phyloP scores from a whole-genome alignment of 1,140 invertebrate species.

The Drosophila kikkawai region DNA sequence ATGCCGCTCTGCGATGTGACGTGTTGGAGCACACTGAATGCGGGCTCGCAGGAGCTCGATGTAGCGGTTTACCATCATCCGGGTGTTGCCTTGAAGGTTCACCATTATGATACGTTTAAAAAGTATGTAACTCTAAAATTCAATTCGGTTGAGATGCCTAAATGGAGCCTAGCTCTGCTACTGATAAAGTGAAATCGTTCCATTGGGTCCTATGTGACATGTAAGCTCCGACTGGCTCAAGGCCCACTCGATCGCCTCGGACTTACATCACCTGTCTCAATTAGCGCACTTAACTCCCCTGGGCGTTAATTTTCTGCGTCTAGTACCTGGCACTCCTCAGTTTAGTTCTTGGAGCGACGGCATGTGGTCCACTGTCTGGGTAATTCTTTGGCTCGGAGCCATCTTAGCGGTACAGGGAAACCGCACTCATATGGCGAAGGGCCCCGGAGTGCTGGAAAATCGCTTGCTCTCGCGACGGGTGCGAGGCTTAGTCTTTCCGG shows the following conservation, averaged over 20 bases:
- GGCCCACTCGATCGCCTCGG: slow-evolving; percentile 36
- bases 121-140: not conserved
- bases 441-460: not conserved
- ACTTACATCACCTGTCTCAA: slow-evolving; percentile 15
- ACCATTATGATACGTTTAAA: slow-evolving; percentile 32
- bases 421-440: slow-evolving; percentile 2
- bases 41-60: slow-evolving; percentile 43
- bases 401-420: not conserved
- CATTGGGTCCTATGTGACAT: slow-evolving; percentile 11
- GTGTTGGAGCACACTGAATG: slow-evolving; percentile 35
- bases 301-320: slow-evolving; percentile 27
- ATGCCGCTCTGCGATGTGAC: slow-evolving; percentile 34
- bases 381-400: slow-evolving; percentile 8
- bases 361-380: slow-evolving; percentile 33
- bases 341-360: slow-evolving; percentile 27
- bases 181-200: not conserved
- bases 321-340: slow-evolving; percentile 25
- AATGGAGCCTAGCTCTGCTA: slow-evolving; percentile 25
- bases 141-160: slow-evolving; percentile 24
- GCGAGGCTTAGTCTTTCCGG: slow-evolving; percentile 59
- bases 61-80: slow-evolving; percentile 47
- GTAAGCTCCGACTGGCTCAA: slow-evolving; percentile 16
- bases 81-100: slow-evolving; percentile 28
- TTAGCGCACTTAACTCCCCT: slow-evolving; percentile 48
- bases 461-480: slow-evolving; percentile 48